Evolutionary conservation across 2,797 vertebrate genomes (phyloP).

Genomic region (Microtus agrestis): DNA sequence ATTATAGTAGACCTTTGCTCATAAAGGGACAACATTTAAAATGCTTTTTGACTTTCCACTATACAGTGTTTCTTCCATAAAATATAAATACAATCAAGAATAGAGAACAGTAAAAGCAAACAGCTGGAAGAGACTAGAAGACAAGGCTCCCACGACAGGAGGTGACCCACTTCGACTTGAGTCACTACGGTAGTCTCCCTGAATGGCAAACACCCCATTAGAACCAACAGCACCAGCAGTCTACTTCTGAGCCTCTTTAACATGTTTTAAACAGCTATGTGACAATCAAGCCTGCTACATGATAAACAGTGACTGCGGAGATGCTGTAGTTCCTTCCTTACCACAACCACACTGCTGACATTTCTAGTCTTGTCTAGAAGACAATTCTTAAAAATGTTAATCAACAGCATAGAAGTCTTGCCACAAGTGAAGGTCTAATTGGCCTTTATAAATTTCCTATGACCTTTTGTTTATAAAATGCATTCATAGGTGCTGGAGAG

Average conservation of each 20-base stretch:
- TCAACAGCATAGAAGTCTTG: not conserved
- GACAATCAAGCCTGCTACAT: not conserved
- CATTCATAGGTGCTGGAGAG: not conserved
- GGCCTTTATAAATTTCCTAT: constrained; percentile 23
- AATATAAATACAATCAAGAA: not conserved
- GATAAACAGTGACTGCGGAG: not conserved
- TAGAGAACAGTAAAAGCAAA: not conserved
- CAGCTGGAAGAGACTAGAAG: not conserved
- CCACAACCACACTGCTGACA: not conserved
- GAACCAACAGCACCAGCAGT: not conserved
- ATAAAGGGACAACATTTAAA: constrained; percentile 2
- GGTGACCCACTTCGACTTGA: not conserved
- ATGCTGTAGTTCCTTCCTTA: not conserved
- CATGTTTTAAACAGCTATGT: not conserved
- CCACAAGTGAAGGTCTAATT: constrained; percentile 12
- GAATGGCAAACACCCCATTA: not conserved
- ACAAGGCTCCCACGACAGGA: not conserved
- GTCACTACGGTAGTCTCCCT: not conserved
- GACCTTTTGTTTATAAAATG: constrained; percentile 43
- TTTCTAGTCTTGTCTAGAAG: not conserved
- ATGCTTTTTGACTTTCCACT: not conserved
- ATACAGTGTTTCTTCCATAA: not conserved
- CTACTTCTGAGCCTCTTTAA: not conserved
- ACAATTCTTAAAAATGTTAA: constrained; percentile 8
- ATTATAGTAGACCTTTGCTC: not conserved